phyloP scores from a whole-genome alignment of 2,113 vertebrate genomes.

The Elanoides forficatus region DNA sequence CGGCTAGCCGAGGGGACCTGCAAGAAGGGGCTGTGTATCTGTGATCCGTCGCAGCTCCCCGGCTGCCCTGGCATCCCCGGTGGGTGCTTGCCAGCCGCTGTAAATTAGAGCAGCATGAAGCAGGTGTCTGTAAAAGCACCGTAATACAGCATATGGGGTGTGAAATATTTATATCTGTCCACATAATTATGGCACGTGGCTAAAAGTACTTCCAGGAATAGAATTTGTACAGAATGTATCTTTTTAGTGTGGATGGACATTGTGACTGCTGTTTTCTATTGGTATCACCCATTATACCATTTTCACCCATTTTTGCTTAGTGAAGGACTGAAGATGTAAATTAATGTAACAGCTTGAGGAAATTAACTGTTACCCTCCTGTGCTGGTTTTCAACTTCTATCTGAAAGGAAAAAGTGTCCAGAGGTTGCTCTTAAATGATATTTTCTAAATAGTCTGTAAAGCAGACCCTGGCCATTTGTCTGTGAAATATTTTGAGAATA shows the following conservation, averaged over 20 bases:
- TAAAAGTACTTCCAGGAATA: neutral
- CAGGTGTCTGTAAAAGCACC: neutral
- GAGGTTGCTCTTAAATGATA: neutral
- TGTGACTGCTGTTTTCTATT: neutral
- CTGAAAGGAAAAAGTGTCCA: neutral
- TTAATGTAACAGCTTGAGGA: neutral
- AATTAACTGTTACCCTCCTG: neutral
- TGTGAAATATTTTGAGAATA: neutral
- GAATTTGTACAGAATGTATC: neutral
- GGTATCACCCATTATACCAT: neutral
- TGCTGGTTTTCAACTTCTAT: neutral
- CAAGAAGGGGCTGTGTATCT: neutral
- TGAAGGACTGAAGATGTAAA: neutral
- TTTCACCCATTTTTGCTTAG: neutral
- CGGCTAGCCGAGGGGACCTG: accelerated
- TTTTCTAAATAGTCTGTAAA: neutral
- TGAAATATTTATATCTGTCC: neutral
- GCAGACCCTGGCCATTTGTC: neutral
- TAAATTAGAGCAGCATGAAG: neutral
- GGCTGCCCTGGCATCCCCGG: neutral
- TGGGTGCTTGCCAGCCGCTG: neutral
- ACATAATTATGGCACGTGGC: neutral
- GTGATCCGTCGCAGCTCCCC: neutral
- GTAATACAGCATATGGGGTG: neutral
- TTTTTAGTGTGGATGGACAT: neutral